Base-by-base conservation (phyloP, 2,888 invertebrate species). In the Spisula solida region DNA sequence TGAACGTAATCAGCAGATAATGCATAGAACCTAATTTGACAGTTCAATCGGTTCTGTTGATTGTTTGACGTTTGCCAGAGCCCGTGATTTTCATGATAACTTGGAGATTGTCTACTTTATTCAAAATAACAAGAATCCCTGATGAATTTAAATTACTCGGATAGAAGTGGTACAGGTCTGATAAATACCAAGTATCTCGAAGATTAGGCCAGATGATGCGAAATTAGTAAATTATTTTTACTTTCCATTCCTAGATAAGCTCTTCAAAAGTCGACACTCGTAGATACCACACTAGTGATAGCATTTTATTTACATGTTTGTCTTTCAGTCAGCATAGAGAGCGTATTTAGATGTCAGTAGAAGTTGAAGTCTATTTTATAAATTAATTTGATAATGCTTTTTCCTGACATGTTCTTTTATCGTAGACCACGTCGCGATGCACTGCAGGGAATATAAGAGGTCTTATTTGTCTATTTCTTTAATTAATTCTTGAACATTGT, bases 141-240 rank as follows among this genome's bases (percentile, higher is more conserved):
- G 12, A 31, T 20, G 75, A 31, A 5, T 75, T 75, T 34, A 75
- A 75, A 75, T 34, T 18, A 75, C 75, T 75, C 75, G 75, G 75
- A 14, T 75, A 75, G 75, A 75, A 75, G 34, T 31, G 29, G 31
- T 34, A 75, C 75, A 12, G 75, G 34, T 31, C 75, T 75, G 75
- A 75, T 75, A 75, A 75, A 75, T 75, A 31, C 75, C 16, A 12
- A 75, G 31, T 75, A 75, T 75, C 75, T 34, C 34, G 25, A 12
- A 75, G 75, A 75, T 75, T 75, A 75, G 75, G 18, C 31, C 75
- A 75, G 75, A 75, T 34, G 75, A 75, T 16, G 75, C 25, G 34
- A 75, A 75, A 34, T 75, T 75, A 75, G 75, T 75, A 31, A 75
- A 75, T 75, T 75, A 75, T 75, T 75, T 70, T 34, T 34, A 75